These are phyloP conservation scores for Karalla daura DNA, from an alignment of 2,797 vertebrate genomes.

Conservation along the genomic window DNA sequence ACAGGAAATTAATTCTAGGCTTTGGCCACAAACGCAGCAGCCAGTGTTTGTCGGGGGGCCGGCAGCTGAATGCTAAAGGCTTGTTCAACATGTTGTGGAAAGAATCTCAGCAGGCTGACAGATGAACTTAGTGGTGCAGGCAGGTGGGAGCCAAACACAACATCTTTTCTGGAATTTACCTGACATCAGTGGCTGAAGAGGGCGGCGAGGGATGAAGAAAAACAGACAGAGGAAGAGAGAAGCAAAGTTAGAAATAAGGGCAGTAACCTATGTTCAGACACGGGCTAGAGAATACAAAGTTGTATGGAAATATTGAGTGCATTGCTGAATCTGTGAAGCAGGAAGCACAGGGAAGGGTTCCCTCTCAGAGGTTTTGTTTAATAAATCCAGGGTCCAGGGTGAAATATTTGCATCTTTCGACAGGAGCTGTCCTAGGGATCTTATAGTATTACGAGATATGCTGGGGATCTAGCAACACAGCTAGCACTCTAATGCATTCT, in stretches of 20 bases:
- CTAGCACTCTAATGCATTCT: no score
- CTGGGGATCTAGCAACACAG: no score
- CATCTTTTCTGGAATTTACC: slow-evolving; percentile 37
- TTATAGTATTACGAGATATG: no score
- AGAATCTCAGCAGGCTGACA: slow-evolving; percentile 44
- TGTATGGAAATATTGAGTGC: no score
- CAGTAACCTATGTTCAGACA: background rate
- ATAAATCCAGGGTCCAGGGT: no score
- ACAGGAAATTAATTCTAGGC: slow-evolving; percentile 19
- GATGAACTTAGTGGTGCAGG: slow-evolving; percentile 44
- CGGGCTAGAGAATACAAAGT: background rate
- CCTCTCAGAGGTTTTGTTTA: no score
- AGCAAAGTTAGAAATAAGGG: background rate
- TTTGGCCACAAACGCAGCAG: slow-evolving; percentile 8
- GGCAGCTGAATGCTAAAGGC: slow-evolving; percentile 48
- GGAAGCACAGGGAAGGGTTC: no score
- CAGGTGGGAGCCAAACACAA: slow-evolving; percentile 45
- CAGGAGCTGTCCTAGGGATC: no score
- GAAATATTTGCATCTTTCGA: no score
- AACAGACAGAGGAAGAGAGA: background rate
- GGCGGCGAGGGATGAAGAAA: background rate
- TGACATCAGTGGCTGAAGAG: slow-evolving; percentile 27
- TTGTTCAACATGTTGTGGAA: slow-evolving; percentile 31
- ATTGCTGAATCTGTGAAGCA: no score
- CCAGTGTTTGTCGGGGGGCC: slow-evolving; percentile 5